A percentile compares a stretch with the other conserved stretches of the same genome.
Evolutionary conservation across 2,797 vertebrate genomes (phyloP).

Genomic region (Rousettus madagascariensis): DNA sequence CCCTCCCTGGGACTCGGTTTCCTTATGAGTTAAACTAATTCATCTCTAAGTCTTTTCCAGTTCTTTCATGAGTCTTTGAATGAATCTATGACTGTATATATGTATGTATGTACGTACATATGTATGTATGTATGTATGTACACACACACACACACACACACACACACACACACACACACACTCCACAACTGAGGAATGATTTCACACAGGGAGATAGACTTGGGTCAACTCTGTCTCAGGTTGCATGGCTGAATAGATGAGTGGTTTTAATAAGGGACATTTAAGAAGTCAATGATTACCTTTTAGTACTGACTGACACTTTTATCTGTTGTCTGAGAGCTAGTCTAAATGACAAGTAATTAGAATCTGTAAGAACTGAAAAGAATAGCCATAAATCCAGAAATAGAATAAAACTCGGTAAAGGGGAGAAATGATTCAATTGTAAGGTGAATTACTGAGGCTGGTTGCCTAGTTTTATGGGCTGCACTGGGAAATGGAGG

Average conservation of each 20-base stretch:
- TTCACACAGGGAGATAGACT: background rate
- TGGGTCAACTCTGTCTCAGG: background rate
- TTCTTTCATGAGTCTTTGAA: background rate
- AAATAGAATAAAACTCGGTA: background rate
- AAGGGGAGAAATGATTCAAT: background rate
- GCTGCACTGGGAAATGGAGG: background rate
- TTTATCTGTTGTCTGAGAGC: background rate
- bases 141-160: too few relatives aligned
- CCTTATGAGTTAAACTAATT: background rate
- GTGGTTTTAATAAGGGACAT: constrained; percentile 21
- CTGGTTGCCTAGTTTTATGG: background rate
- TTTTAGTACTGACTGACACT: background rate
- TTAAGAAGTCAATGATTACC: constrained; percentile 38
- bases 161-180: too few relatives aligned
- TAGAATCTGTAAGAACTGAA: background rate
- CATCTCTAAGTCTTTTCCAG: background rate
- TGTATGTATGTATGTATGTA: too few relatives aligned
- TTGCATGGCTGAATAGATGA: background rate
- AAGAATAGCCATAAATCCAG: background rate
- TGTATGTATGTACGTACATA: too few relatives aligned
- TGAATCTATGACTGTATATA: too few relatives aligned
- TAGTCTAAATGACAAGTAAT: background rate
- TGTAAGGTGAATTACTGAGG: background rate
- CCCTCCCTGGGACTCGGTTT: background rate
- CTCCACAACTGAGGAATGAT: background rate